phyloP scores from a whole-genome alignment of 2,888 invertebrate genomes.

The Cataglyphis cursor region DNA sequence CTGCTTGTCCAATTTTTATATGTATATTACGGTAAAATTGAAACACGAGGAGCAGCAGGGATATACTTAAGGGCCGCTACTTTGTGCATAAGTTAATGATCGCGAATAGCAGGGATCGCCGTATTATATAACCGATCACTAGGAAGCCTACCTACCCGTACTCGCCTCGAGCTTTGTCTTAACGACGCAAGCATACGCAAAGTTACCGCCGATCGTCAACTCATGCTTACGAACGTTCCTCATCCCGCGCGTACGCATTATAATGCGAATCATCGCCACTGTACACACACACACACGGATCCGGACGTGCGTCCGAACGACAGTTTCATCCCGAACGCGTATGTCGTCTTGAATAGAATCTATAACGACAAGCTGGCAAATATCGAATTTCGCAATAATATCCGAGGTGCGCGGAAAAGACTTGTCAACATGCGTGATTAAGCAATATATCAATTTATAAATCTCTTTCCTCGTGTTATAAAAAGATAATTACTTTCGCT shows the following conservation, averaged over 20 bases:
- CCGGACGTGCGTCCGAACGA: slow-evolving; percentile 30
- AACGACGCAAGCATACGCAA: slow-evolving; percentile 43
- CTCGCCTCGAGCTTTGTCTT: slow-evolving; percentile 53
- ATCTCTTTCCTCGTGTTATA: background rate
- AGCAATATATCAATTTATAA: background rate
- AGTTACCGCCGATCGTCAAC: slow-evolving; percentile 50
- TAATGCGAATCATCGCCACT: slow-evolving; percentile 54
- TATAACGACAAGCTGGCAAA: background rate
- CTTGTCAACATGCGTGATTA: background rate
- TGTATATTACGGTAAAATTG: background rate
- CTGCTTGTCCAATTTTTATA: background rate
- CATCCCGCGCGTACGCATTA: slow-evolving; percentile 12
- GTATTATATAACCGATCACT: slow-evolving; percentile 46
- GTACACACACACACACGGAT: slow-evolving; percentile 27
- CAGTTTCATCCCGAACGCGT: slow-evolving; percentile 30
- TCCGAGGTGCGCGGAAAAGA: background rate
- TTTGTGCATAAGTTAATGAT: slow-evolving; percentile 38
- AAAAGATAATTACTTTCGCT: background rate
- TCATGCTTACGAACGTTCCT: slow-evolving; percentile 45
- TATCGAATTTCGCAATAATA: background rate
- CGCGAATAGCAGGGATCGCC: slow-evolving; percentile 15
- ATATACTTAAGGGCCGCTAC: slow-evolving; percentile 6
- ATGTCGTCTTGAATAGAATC: background rate
- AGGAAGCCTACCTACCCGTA: slow-evolving; percentile 40
- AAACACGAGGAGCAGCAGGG: background rate